phyloP scores from a whole-genome alignment of 2,888 invertebrate genomes.

The Caenorhabditis sulstoni region DNA sequence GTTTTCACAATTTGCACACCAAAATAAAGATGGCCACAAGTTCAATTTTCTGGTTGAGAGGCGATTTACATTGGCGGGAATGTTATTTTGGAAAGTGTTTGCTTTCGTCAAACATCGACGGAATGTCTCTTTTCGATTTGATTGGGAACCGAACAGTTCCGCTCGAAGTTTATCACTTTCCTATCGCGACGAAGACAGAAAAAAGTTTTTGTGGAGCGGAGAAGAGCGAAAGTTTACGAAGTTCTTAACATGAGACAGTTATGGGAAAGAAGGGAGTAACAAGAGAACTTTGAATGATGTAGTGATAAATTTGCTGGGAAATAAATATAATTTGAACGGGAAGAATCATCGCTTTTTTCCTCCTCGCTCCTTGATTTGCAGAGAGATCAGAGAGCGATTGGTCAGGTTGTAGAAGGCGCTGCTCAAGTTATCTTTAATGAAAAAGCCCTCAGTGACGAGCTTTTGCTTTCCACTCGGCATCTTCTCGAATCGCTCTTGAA shows the following conservation, averaged over 20 bases:
- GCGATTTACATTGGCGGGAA: too few relatives aligned
- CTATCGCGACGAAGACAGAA: neutral
- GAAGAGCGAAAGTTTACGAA: neutral
- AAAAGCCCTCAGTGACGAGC: conserved; percentile 93
- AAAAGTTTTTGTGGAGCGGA: neutral
- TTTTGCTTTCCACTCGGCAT: conserved; percentile 98
- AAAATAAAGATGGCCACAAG: conserved; percentile 21
- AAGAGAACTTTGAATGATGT: neutral
- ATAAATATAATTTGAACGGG: neutral
- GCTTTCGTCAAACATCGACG: too few relatives aligned
- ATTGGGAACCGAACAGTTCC: too few relatives aligned
- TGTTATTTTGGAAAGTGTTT: too few relatives aligned
- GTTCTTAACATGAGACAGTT: neutral
- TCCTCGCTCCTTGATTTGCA: conserved; percentile 92
- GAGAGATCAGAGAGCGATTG: conserved; percentile 89
- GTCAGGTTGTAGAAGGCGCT: conserved; percentile 96
- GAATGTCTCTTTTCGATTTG: too few relatives aligned
- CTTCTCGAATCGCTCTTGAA: conserved; percentile 88
- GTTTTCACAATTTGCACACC: neutral
- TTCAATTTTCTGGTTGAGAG: conserved; percentile 13
- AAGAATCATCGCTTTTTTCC: conserved; percentile 47
- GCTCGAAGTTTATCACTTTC: too few relatives aligned
- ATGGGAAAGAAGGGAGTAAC: neutral
- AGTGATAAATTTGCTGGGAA: neutral
- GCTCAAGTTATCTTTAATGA: conserved; percentile 96